Evolutionary conservation across 2,113 vertebrate species (phyloP), one percentile per base, ranked within the genome.

Genomic region (Hemicordylus capensis): DNA sequence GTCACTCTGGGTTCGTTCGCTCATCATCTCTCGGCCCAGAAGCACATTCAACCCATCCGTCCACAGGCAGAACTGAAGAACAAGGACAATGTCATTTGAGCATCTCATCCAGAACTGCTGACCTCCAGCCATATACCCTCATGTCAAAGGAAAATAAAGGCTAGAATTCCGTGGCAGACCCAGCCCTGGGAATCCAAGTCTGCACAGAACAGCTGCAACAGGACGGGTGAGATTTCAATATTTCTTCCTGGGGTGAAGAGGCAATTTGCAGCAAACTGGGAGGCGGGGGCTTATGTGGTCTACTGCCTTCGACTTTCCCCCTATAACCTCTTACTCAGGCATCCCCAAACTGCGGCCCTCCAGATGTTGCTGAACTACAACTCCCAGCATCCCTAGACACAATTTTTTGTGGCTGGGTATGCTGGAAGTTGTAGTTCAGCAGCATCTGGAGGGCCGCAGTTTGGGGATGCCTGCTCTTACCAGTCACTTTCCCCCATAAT

Each of bases 61-160:
- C 99, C 99, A 99, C 90, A 99, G 94, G 96, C 98, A 97, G 95
- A 98, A 99, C 99, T 99, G 92, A 19, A 76, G 77, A 79, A 59
- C 2, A 15, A 63, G 34, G 17, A 64, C 24, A 37, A 4, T 34
- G 56, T 7, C n/a, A 26, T 44, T 37, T 4, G 9, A 26, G 59
- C 2, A 1, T 34, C 5, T 58, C 24, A n/a, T 42, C 67, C 20
- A 28, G 9, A 0, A 37, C 42, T 37, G 31, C 31, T 37, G 31
- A 31, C n/a, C 72, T 76, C 26, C 72, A 63, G 31, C 44, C 34
- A n/a, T 8, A n/a, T 44, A 39, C 31, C 12, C 7, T 8, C 2
- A 37, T n/a, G n/a, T n/a, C n/a, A n/a, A n/a, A n/a, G n/a, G n/a
- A n/a, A n/a, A n/a, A n/a, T n/a, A n/a, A n/a, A n/a, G n/a, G n/a